A percentile compares a stretch with the other conserved stretches of the same genome.
Evolutionary conservation across 2,888 invertebrate species (phyloP).

Genomic region (Netelia inedita): DNA sequence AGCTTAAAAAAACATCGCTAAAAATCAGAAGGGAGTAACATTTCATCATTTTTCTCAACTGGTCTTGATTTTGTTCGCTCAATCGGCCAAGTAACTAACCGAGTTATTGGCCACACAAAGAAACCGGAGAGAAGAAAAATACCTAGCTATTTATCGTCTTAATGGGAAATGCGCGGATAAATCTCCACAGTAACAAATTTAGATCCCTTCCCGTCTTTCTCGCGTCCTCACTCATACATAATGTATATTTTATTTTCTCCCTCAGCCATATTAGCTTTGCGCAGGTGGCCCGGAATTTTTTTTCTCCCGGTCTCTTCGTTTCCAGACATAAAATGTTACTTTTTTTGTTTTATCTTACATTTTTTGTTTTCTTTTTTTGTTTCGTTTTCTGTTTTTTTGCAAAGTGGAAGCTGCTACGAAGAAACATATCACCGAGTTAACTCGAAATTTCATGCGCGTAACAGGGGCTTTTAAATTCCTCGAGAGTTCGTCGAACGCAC

Average conservation of each 20-base stretch:
- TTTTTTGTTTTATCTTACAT: not conserved
- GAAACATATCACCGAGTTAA: not conserved
- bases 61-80: too few species aligned
- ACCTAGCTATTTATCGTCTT: not conserved
- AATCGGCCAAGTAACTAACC: too few species aligned
- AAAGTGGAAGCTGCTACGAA: not conserved
- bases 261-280: not conserved
- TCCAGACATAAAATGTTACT: not conserved
- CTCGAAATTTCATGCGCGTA: slow-evolving; percentile 65
- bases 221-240: not conserved
- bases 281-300: not conserved
- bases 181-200: not conserved
- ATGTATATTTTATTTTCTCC: not conserved
- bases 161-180: not conserved
- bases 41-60: too few species aligned
- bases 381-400: not conserved
- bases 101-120: too few species aligned
- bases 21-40: too few species aligned
- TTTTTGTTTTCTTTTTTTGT: not conserved
- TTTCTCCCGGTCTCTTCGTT: not conserved
- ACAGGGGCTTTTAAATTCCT: slow-evolving; percentile 62
- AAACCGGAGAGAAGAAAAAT: not conserved
- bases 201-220: not conserved
- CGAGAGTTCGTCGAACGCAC: slow-evolving; percentile 57
- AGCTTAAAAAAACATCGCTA: too few species aligned